Evolutionary conservation across 1,140 invertebrate genomes (phyloP).

Genomic region (Linepithema humile): DNA sequence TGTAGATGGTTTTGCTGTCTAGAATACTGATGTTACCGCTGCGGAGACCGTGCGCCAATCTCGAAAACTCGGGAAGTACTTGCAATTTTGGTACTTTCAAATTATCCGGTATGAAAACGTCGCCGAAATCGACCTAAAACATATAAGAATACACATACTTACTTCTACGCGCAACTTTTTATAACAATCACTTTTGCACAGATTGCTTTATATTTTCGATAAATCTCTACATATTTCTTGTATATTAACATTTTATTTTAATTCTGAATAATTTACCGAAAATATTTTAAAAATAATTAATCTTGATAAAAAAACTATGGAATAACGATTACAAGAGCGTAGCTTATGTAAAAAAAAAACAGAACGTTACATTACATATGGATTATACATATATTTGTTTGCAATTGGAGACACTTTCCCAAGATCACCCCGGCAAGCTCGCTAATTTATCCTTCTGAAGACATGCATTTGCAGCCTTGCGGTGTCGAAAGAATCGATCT

Average conservation of each 20-base stretch:
- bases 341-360: background rate
- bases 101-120: slow-evolving; percentile 90
- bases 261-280: background rate
- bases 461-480: slow-evolving; percentile 66
- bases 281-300: no score
- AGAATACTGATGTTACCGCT: slow-evolving; percentile 96
- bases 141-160: slow-evolving; percentile 12
- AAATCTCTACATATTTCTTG: background rate
- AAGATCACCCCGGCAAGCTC: slow-evolving; percentile 90
- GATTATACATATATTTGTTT: slow-evolving; percentile 6
- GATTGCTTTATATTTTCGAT: background rate
- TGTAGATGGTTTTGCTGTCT: slow-evolving; percentile 96
- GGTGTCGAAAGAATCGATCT: slow-evolving; percentile 70
- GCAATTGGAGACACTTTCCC: slow-evolving; percentile 86
- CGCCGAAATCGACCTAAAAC: slow-evolving; percentile 93
- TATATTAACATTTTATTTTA: background rate
- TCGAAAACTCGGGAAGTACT: slow-evolving; percentile 93
- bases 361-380: background rate
- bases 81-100: slow-evolving; percentile 90
- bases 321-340: background rate
- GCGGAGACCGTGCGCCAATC: slow-evolving; percentile 93
- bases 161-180: background rate
- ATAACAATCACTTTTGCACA: background rate
- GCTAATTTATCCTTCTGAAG: slow-evolving; percentile 48
- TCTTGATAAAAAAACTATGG: background rate